Conservation (phyloP, 2,888 invertebrate genomes). For the Ceramica pisi region DNA sequence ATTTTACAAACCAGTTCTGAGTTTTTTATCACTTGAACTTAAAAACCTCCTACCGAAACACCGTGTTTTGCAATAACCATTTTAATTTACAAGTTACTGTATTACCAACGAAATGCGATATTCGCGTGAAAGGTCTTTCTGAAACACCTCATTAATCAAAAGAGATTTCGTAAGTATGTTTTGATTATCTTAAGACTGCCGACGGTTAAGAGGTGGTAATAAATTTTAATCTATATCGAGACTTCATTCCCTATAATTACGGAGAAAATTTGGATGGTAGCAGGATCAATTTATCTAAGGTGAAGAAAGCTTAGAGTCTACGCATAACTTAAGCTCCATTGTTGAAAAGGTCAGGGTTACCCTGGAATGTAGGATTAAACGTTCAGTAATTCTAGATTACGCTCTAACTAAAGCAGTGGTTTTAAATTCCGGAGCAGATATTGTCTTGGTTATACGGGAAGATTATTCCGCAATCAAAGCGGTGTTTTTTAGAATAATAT, state of each 20-base stretch:
- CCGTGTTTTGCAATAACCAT: slow-evolving; percentile 22
- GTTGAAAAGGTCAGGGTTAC: slow-evolving; percentile 19
- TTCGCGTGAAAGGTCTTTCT: slow-evolving; percentile 14
- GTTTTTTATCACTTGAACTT: slow-evolving; percentile 12
- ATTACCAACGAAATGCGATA: slow-evolving; percentile 9
- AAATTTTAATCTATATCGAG: slow-evolving; percentile 23
- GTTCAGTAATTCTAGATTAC: slow-evolving; percentile 14
- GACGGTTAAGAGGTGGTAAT: slow-evolving; percentile 18
- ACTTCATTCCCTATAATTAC: slow-evolving; percentile 22
- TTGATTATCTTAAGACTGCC: slow-evolving; percentile 26
- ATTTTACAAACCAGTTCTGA: slow-evolving; percentile 30
- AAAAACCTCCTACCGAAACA: slow-evolving; percentile 14
- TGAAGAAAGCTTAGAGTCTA: background rate
- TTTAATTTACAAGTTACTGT: slow-evolving; percentile 14
- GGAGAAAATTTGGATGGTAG: background rate
- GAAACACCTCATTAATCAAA: slow-evolving; percentile 43
- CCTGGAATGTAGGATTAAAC: slow-evolving; percentile 13
- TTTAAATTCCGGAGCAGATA: background rate
- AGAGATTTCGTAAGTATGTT: slow-evolving; percentile 34
- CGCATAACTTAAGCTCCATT: slow-evolving; percentile 4
- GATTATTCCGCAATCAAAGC: slow-evolving; percentile 10
- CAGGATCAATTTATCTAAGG: slow-evolving; percentile 15
- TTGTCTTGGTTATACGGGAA: background rate
- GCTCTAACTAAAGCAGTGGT: background rate
- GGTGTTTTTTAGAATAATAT: slow-evolving; percentile 32